Evolutionary conservation across 53 echinoderm and acorn worm species (phyloP).

Genomic region (Echinarachnius parma): DNA sequence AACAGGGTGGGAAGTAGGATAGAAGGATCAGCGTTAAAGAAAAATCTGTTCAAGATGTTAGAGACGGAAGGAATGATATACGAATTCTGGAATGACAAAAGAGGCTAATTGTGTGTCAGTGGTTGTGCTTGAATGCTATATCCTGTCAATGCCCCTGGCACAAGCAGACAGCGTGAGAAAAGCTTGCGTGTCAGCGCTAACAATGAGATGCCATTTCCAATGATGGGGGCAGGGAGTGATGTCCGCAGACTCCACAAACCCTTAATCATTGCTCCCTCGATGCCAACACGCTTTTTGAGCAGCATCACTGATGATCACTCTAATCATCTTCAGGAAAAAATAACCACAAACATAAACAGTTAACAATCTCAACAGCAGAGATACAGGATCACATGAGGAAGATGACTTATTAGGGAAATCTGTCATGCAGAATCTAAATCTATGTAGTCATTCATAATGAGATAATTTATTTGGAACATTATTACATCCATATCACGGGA

Average conservation of each 20-base stretch:
- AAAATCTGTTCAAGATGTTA: too few relatives aligned
- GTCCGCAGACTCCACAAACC: slow-evolving; percentile 13
- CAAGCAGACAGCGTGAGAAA: slow-evolving; percentile 32
- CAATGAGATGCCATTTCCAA: slow-evolving; percentile 49
- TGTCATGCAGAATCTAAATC: too few relatives aligned
- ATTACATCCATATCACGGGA: too few relatives aligned
- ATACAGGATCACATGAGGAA: too few relatives aligned
- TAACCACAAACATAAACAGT: slow-evolving; percentile 4
- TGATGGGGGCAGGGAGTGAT: slow-evolving; percentile 20
- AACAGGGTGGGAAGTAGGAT: too few relatives aligned
- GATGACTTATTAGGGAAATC: neutral
- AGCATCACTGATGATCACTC: slow-evolving; percentile 45
- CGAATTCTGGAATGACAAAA: slow-evolving; percentile 17
- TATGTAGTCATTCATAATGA: too few relatives aligned
- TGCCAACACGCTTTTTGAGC: slow-evolving; percentile 37
- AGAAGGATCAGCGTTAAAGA: too few relatives aligned
- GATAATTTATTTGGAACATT: too few relatives aligned
- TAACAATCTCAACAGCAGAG: neutral
- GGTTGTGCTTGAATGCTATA: slow-evolving; percentile 16
- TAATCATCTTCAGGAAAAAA: slow-evolving; percentile 16
- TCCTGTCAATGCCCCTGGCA: slow-evolving; percentile 23
- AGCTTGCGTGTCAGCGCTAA: slow-evolving; percentile 46
- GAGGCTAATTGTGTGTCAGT: slow-evolving; percentile 31
- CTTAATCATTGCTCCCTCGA: slow-evolving; percentile 35
- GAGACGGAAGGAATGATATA: too few relatives aligned